Conservation (phyloP, 1,140 invertebrate species). For the Drosophila willistoni region DNA sequence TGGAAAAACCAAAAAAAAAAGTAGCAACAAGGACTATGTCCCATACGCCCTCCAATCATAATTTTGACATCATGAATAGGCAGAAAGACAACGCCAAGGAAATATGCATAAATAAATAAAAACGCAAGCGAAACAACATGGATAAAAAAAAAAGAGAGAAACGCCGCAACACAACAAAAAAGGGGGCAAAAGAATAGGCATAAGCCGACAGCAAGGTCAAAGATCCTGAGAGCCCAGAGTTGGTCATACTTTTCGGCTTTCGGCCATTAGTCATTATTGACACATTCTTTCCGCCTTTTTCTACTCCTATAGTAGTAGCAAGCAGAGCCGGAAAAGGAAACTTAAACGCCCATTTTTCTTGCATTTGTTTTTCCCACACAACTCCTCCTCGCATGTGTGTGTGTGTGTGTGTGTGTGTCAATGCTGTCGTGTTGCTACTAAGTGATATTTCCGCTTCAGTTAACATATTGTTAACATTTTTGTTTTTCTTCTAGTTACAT, state of each 20-base stretch:
- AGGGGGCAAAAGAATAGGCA: not conserved
- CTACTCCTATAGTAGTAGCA: slow-evolving; percentile 14
- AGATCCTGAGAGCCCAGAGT: slow-evolving; percentile 3
- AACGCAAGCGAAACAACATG: slow-evolving; percentile 25
- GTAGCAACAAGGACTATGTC: not conserved
- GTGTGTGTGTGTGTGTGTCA: not conserved
- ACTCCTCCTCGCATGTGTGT: not conserved
- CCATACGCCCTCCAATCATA: slow-evolving; percentile 39
- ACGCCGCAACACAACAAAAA: not conserved
- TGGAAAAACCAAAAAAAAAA: slow-evolving; percentile 36
- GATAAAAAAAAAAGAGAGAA: not conserved
- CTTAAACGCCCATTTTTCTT: slow-evolving; percentile 20
- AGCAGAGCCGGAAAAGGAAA: slow-evolving; percentile 18
- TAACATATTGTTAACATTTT: slow-evolving; percentile 67
- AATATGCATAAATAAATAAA: slow-evolving; percentile 70
- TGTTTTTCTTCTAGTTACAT: slow-evolving; percentile 28
- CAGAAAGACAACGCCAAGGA: slow-evolving; percentile 26
- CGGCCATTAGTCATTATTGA: slow-evolving; percentile 80
- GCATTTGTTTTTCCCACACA: slow-evolving; percentile 19
- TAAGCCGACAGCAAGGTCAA: slow-evolving; percentile 31
- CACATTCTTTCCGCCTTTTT: slow-evolving; percentile 76
- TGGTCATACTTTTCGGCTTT: slow-evolving; percentile 28
- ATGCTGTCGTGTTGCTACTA: slow-evolving; percentile 40
- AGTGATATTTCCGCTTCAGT: slow-evolving; percentile 68
- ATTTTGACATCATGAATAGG: slow-evolving; percentile 57